Evolutionary conservation across 1,140 invertebrate species (phyloP).

Genomic region (Penaeus chinensis): DNA sequence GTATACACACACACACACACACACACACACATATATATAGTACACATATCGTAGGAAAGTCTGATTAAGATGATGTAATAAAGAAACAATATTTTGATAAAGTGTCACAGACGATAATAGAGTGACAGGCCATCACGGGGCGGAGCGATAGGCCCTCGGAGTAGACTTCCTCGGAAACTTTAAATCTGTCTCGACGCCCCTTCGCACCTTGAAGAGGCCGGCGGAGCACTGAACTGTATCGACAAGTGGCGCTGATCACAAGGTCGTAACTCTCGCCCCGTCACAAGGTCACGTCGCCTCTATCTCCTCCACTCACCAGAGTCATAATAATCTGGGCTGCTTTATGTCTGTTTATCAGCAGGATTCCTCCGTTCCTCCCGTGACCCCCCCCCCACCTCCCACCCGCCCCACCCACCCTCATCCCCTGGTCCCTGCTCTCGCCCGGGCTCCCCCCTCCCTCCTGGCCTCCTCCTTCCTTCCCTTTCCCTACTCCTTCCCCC

Average conservation of each 20-base stretch:
- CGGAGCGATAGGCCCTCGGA: no score
- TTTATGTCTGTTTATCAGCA: conserved; percentile 7
- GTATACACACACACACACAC: neutral
- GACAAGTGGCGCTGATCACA: no score
- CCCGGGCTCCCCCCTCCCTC: neutral
- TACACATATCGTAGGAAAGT: neutral
- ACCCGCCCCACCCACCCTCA: neutral
- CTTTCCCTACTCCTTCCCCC: neutral
- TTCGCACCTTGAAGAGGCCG: no score
- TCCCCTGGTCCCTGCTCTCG: neutral
- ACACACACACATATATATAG: neutral
- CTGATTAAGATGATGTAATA: neutral
- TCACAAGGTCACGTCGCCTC: no score
- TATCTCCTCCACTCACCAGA: no score
- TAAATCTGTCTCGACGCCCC: no score
- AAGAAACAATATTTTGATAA: neutral
- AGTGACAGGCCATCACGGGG: no score
- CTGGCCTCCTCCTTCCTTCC: neutral
- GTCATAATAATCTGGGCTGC: no score
- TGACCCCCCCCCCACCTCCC: neutral
- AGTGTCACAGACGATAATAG: no score
- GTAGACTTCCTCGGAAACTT: no score
- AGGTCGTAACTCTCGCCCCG: no score
- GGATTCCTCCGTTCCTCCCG: neutral
- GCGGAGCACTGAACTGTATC: no score